A percentile compares a stretch with the other conserved stretches of the same genome.
Evolutionary conservation across 2,113 vertebrate genomes (phyloP).

Genomic region (Zosterops hypoxanthus): DNA sequence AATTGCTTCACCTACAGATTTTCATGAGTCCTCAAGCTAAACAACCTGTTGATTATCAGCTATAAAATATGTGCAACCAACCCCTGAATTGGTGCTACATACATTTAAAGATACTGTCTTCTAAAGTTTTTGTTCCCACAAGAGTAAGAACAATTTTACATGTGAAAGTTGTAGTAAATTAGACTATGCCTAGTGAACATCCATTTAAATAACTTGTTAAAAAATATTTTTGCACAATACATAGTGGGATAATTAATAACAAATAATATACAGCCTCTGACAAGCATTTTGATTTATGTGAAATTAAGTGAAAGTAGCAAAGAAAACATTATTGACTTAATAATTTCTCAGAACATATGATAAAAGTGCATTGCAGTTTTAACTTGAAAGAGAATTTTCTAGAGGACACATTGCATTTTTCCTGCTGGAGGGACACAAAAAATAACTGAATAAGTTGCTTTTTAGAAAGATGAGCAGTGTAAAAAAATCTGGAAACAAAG

Average conservation of each 20-base stretch:
- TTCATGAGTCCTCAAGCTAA: not conserved
- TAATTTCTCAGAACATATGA: not conserved
- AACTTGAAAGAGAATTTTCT: not conserved
- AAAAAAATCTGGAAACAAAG: not conserved
- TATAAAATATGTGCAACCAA: not conserved
- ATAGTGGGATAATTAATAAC: not conserved
- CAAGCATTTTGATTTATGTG: not conserved
- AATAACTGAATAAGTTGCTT: not conserved
- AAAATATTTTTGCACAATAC: not conserved
- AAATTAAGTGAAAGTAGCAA: not conserved
- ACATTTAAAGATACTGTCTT: not conserved
- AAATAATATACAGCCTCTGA: not conserved
- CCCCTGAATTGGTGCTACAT: not conserved
- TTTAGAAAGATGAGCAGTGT: not conserved
- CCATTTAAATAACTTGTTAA: not conserved
- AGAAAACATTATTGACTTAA: not conserved
- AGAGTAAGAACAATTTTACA: not conserved
- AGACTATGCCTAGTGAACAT: not conserved
- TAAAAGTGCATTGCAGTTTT: not conserved
- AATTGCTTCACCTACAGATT: not conserved
- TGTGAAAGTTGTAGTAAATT: not conserved
- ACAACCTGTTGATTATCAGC: not conserved
- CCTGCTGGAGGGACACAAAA: not conserved
- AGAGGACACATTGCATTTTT: not conserved
- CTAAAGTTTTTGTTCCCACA: not conserved